Evolutionary conservation across 2,797 vertebrate species (phyloP), one percentile per base, ranked within the genome.

Genomic region (Coccyzus lansbergi): DNA sequence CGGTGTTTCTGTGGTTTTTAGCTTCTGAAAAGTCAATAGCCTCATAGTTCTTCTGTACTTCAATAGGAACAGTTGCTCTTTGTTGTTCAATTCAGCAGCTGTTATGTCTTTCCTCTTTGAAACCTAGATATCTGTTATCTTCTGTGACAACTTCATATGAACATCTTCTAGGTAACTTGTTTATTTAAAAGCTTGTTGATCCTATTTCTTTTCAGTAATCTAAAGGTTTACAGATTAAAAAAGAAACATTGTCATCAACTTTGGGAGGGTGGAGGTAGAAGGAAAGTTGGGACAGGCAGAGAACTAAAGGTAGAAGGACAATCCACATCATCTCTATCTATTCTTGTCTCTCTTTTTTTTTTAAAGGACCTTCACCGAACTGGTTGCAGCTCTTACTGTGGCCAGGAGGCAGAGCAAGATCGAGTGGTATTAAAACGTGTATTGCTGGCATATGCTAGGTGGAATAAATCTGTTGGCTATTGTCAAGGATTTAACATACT

Each of bases 401-500:
- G 99, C 91, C 99, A 99, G 94, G 99, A 99, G 97, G 99, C 98
- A 38, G 99, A 99, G 97, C 99, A 99, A 96, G 99, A 99, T 97
- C 95, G 99, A 81, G 99, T 99, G 81, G 99, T 99, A 60, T 86
- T 99, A 83, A 99, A 99, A 97, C 97, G 99, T 16, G 99, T 99
- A 65, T 97, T 99, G 82, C 95, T 99, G 70, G 99, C 99, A 0
- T 99, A 99, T 8, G 99, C 99, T 59, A 98, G 99, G 65, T 99
- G 99, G 99, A 99, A 99, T 95, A 99, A 99, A 95, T 96, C 96
- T 16, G 99, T 99, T 29, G 99, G 99, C 36, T 99, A 99, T 95
- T 99, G 99, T 94, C 99, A 99, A 95, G 99, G 99, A 40, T 99
- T 99, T 96, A 99, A 99, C 83, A 99, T 99, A 21, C 97, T 99